Conservation (phyloP, 53 echinoderm and acorn worm genomes). For the Crossaster papposus region DNA sequence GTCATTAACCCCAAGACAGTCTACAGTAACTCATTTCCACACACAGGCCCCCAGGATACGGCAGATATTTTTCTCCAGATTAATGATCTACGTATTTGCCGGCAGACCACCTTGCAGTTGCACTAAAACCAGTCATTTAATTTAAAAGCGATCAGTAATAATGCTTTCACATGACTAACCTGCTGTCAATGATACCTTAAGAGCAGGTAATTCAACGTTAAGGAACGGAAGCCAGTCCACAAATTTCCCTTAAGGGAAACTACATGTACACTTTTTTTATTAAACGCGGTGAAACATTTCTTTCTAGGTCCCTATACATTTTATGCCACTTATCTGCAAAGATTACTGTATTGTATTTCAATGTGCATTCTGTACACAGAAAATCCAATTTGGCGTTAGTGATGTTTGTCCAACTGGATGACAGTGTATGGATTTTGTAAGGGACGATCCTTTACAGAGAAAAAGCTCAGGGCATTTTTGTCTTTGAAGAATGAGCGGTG, state of each 20-base stretch:
- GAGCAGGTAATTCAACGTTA: not conserved
- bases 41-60: not conserved
- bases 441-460: not conserved
- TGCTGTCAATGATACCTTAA: not conserved
- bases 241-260: not conserved
- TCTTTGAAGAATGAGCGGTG: not conserved
- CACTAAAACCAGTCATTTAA: not conserved
- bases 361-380: not conserved
- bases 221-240: not conserved
- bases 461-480: not conserved
- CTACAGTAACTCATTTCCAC: conserved; percentile 35
- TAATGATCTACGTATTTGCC: not conserved
- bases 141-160: conserved; percentile 12
- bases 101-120: conserved; percentile 12
- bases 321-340: no score
- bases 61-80: conserved; percentile 10
- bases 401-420: not conserved
- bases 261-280: not conserved
- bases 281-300: not conserved
- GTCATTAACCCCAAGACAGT: conserved; percentile 59
- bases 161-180: not conserved
- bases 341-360: not conserved
- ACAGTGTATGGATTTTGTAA: not conserved
- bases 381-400: not conserved
- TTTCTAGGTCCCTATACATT: no score